These are phyloP conservation scores for Girardinichthys multiradiatus DNA, from an alignment of 2,113 vertebrate species.

Conservation along the genomic window DNA sequence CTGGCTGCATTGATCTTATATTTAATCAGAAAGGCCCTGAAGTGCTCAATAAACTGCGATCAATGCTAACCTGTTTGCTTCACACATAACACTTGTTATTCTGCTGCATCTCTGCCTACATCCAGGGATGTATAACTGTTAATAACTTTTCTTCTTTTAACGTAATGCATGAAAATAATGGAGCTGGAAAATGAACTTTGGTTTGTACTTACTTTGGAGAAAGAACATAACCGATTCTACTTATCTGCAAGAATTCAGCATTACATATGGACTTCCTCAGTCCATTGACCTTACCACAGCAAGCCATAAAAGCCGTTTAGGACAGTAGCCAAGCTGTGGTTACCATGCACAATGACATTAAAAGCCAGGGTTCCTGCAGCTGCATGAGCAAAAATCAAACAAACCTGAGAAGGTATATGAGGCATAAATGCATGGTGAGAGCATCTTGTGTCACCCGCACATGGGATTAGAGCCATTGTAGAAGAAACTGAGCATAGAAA, in stretches of 20 bases:
- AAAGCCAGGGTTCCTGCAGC: slow-evolving; percentile 38
- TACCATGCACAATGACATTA: slow-evolving; percentile 59
- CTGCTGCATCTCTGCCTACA: slow-evolving; percentile 29
- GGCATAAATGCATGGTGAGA: slow-evolving; percentile 47
- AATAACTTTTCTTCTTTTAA: neutral
- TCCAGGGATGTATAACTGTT: slow-evolving; percentile 5
- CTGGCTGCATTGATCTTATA: slow-evolving; percentile 63
- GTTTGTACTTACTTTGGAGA: slow-evolving; percentile 32
- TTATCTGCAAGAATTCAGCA: slow-evolving; percentile 52
- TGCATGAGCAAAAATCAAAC: slow-evolving; percentile 38
- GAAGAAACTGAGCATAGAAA: neutral
- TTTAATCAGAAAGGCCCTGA: slow-evolving; percentile 54
- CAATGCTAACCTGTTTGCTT: slow-evolving; percentile 74
- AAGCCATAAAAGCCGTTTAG: slow-evolving; percentile 72
- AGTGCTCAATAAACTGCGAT: slow-evolving; percentile 68
- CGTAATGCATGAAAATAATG: neutral
- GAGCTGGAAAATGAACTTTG: slow-evolving; percentile 8
- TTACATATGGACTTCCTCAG: slow-evolving; percentile 59
- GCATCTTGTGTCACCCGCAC: slow-evolving; percentile 11
- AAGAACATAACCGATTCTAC: slow-evolving; percentile 18
- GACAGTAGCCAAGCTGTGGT: slow-evolving; percentile 64
- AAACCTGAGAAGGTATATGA: slow-evolving; percentile 35
- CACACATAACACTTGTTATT: slow-evolving; percentile 34
- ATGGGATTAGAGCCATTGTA: neutral
- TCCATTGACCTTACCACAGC: slow-evolving; percentile 63